Percentiles rank a stretch among this genome's conserved stretches.
These are phyloP conservation scores for Procambarus virginalis DNA, from an alignment of 1,140 invertebrate species.

Conservation along the genomic window DNA sequence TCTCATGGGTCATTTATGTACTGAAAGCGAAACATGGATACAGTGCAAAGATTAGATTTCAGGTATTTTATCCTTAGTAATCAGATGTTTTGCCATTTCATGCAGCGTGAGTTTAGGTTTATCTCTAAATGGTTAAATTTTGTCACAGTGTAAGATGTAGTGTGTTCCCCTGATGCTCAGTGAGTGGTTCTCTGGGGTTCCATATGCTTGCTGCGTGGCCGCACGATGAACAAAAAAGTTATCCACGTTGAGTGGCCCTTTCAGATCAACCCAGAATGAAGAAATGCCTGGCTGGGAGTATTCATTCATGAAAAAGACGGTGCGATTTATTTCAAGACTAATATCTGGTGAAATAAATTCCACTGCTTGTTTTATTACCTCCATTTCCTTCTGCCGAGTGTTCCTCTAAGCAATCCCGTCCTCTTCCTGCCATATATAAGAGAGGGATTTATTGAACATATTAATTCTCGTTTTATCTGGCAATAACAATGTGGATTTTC, in stretches of 20 bases:
- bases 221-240: neutral
- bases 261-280: neutral
- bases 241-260: conserved; percentile 3
- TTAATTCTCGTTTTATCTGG: neutral
- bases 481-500: neutral
- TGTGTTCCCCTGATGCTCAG: neutral
- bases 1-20: no score
- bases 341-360: neutral
- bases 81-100: no score
- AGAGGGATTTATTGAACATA: neutral
- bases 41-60: no score
- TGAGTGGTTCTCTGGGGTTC: neutral
- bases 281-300: neutral
- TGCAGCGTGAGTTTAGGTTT: no score
- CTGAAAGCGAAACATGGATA: no score
- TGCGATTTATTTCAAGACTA: neutral
- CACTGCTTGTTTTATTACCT: neutral
- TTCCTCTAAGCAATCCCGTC: neutral
- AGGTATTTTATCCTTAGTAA: no score
- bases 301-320: neutral
- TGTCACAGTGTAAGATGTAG: neutral
- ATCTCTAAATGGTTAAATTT: no score
- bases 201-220: neutral
- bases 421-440: neutral
- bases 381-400: neutral